Evolutionary conservation across 2,797 vertebrate genomes (phyloP).

Genomic region (Todus mexicanus): DNA sequence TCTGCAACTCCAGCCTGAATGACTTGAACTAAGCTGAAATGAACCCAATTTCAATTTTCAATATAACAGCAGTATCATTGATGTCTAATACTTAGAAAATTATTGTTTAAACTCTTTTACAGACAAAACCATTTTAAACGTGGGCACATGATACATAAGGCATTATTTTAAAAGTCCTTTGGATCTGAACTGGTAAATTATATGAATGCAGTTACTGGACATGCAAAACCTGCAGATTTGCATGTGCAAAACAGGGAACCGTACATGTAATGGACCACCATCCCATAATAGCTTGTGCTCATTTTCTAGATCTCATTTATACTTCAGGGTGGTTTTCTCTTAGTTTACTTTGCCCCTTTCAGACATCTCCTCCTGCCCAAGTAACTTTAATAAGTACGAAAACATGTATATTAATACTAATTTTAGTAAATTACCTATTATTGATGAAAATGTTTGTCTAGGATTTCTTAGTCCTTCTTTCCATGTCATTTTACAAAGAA

Average conservation of each 20-base stretch:
- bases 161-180: background rate
- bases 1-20: conserved; percentile 36
- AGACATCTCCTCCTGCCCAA: background rate
- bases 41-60: conserved; percentile 16
- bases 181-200: background rate
- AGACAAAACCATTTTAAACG: conserved; percentile 20
- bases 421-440: background rate
- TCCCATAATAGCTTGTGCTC: background rate
- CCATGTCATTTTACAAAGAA: background rate
- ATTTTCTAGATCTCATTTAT: background rate
- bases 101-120: conserved; percentile 33
- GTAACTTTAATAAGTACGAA: background rate
- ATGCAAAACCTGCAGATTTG: background rate
- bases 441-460: background rate
- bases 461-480: background rate
- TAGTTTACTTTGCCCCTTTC: background rate
- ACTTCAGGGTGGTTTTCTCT: background rate
- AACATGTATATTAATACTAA: background rate
- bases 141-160: background rate
- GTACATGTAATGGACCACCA: background rate
- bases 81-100: conserved; percentile 44
- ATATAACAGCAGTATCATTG: conserved; percentile 34
- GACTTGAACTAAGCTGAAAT: conserved; percentile 38
- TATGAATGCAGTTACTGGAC: background rate
- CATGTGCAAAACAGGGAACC: background rate